Evolutionary conservation across 2,797 vertebrate genomes (phyloP).

Genomic region (Tenualosa thibaudeaui): DNA sequence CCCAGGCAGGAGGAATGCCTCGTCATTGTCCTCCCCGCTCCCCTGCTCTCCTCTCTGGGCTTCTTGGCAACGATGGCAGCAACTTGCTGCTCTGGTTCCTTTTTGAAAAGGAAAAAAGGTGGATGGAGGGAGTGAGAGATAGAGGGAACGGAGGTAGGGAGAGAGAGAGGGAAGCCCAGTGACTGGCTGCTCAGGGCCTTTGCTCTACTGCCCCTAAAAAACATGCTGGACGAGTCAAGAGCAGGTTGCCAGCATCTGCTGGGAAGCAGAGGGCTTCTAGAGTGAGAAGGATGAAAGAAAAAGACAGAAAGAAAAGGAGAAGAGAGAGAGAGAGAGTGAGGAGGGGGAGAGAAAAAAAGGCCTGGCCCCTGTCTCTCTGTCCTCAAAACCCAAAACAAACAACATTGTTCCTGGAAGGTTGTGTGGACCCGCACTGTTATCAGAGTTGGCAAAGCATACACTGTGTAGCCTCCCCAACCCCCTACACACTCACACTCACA

Average conservation of each 20-base stretch:
- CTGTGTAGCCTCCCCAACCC: slow-evolving; percentile 16
- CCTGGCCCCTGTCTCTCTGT: slow-evolving; percentile 8
- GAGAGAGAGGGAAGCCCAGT: neutral
- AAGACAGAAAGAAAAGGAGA: neutral
- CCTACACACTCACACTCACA: neutral
- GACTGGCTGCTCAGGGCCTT: neutral
- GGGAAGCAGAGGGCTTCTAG: neutral
- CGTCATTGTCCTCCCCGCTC: neutral
- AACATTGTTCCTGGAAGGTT: slow-evolving; percentile 16
- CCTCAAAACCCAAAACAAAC: slow-evolving; percentile 16
- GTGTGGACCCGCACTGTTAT: neutral
- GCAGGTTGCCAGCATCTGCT: neutral
- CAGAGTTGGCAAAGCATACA: slow-evolving; percentile 4
- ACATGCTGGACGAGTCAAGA: neutral
- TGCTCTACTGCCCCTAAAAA: neutral
- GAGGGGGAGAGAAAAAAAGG: neutral
- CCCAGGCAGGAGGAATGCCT: neutral
- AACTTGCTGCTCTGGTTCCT: slow-evolving; percentile 8
- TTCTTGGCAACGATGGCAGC: slow-evolving; percentile 62
- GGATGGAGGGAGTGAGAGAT: neutral
- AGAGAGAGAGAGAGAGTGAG: too few species aligned
- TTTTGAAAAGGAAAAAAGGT: neutral
- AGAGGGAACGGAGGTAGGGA: too few species aligned
- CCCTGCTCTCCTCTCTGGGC: slow-evolving; percentile 61
- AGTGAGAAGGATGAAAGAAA: neutral